Conservation (phyloP, 2,888 invertebrate species). For the Campopleginae sp. region DNA sequence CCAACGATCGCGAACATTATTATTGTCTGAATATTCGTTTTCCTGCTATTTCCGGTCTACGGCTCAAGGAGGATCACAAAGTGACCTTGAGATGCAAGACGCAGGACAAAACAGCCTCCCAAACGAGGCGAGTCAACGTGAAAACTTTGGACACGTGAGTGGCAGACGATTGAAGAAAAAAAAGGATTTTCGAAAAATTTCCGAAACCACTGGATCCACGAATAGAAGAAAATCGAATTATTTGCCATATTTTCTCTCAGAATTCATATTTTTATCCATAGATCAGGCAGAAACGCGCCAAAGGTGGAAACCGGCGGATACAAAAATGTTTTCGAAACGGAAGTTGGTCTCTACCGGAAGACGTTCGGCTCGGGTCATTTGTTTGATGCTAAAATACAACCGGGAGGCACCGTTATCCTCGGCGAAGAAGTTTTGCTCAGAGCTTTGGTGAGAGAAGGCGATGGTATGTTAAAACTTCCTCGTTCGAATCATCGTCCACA, state of each 20-base stretch:
- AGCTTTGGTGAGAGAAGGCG: conserved; percentile 85
- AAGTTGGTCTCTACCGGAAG: conserved; percentile 85
- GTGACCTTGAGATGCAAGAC: conserved; percentile 86
- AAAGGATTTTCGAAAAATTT: neutral
- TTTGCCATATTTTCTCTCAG: conserved; percentile 2
- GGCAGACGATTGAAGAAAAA: neutral
- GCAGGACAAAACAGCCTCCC: conserved; percentile 85
- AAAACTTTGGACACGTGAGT: conserved; percentile 78
- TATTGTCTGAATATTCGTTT: conserved; percentile 86
- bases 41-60: conserved; percentile 85
- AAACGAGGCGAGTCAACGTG: conserved; percentile 83
- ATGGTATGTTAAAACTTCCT: conserved; percentile 83
- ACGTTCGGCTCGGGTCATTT: conserved; percentile 83
- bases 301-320: conserved; percentile 85
- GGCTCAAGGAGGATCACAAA: conserved; percentile 85
- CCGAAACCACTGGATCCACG: neutral
- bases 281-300: conserved; percentile 77
- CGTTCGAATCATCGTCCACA: neutral
- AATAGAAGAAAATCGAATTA: neutral
- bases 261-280: conserved; percentile 54
- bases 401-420: conserved; percentile 85
- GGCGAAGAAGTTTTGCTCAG: conserved; percentile 86
- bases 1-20: conserved; percentile 80
- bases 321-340: conserved; percentile 85
- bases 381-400: conserved; percentile 85